Evolutionary conservation across 2,797 vertebrate species (phyloP), one percentile per base, ranked within the genome.

Genomic region (Euphonia xanthogaster): DNA sequence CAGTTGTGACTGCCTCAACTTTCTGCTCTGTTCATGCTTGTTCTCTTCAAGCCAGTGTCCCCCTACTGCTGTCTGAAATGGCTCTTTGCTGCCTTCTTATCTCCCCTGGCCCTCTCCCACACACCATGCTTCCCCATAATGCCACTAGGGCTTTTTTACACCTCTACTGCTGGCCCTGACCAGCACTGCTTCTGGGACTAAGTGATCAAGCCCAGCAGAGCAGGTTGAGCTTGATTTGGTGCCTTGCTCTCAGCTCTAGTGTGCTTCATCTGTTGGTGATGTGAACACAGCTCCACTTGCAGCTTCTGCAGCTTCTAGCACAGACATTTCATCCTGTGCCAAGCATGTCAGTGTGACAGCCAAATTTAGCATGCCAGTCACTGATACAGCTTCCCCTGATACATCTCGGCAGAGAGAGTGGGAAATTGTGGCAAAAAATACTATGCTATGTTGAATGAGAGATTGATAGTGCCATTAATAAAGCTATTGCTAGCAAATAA

Each of bases 281-380:
- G 91, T 42, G 79, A 90, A 58, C 78, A 45, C 75, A 79, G 66
- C 79, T 91, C 70, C 2, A 5, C 85, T 94, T 71, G 58, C 67
- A 57, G 82, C 66, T 94, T 93, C 70, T 78, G 51, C 71, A 53
- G 51, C 82, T 94, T 94, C 79, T 67, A 86, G 75, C 73, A 39
- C 62, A 73, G 91, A 35, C 66, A 21, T 90, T 91, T 96, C 73
- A 84, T 78, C 79, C 33, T 47, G 48, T 93, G 92, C 89, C 94
- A 96, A 93, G 68, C 87, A 45, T 86, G 92, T 94, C 96, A 96
- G 84, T 92, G 94, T 95, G 89, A 93, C 86, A 93, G 77, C 45
- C 85, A 90, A 86, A 94, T 91, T 96, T 90, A 94, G 91, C 67
- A 70, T 93, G 90, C 93, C 58, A 86, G 85, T 90, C 95, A 73